Percentiles rank a stretch among this genome's conserved stretches.
Conservation (phyloP, 2,888 invertebrate genomes). For the Abscondita cerata region DNA sequence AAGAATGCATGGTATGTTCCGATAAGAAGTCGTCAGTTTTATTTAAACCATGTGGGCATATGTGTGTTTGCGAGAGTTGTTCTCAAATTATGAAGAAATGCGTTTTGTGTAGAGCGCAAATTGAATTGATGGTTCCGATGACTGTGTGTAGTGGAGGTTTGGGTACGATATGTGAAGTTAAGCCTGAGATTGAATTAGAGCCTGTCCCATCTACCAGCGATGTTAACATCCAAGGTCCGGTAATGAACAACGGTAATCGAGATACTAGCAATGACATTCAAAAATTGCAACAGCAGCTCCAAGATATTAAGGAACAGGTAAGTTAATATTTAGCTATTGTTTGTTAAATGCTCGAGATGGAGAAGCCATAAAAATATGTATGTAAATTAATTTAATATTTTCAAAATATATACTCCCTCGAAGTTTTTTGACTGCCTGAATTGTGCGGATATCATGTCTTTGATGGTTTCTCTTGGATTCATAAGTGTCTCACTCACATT, state of each 20-base stretch:
- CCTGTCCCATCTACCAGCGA: slow-evolving; percentile 55
- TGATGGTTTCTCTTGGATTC: too few species aligned
- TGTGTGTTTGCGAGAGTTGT: slow-evolving; percentile 91
- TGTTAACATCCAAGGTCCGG: slow-evolving; percentile 55
- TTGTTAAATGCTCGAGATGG: background rate
- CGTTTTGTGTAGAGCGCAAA: slow-evolving; percentile 90
- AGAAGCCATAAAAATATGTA: background rate
- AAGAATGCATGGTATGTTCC: slow-evolving; percentile 96
- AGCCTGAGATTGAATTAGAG: slow-evolving; percentile 61
- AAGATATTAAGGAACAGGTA: slow-evolving; percentile 97
- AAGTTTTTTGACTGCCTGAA: background rate
- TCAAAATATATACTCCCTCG: too few species aligned
- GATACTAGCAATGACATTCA: slow-evolving; percentile 83
- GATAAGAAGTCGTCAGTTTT: slow-evolving; percentile 91
- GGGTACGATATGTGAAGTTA: slow-evolving; percentile 62
- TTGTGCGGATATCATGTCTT: background rate
- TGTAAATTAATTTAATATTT: background rate
- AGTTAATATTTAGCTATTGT: slow-evolving; percentile 33
- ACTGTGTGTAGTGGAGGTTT: slow-evolving; percentile 56
- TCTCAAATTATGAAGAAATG: slow-evolving; percentile 97
- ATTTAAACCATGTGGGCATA: slow-evolving; percentile 95
- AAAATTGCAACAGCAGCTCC: slow-evolving; percentile 90
- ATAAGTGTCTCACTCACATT: too few species aligned
- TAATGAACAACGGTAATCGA: slow-evolving; percentile 73
- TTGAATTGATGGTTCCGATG: slow-evolving; percentile 72